phyloP scores from a whole-genome alignment of 2,113 vertebrate genomes.

The Leptodactylus fuscus region DNA sequence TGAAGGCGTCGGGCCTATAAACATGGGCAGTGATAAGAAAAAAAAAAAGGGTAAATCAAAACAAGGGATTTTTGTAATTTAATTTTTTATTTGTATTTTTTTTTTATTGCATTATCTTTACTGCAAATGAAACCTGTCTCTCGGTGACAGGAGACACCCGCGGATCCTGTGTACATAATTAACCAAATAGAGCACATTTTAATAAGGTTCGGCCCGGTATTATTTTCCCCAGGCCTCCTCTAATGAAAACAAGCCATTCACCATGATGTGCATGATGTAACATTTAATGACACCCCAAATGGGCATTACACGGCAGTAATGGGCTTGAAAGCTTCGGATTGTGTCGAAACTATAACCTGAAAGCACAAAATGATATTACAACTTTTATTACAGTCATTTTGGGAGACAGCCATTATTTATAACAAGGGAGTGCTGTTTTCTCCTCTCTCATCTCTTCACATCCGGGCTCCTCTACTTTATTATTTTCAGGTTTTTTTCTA shows the following conservation, averaged over 20 bases:
- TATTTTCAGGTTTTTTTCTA: not conserved
- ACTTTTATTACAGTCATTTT: conserved; percentile 50
- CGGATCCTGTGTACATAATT: not conserved
- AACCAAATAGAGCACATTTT: not conserved
- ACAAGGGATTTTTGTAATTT: no score
- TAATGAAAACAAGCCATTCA: conserved; percentile 41
- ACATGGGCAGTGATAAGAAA: no score
- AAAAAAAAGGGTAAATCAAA: no score
- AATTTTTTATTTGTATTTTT: no score
- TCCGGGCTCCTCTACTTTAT: not conserved
- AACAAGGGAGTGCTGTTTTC: conserved; percentile 47
- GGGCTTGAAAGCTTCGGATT: conserved; percentile 27
- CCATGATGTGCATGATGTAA: conserved; percentile 26
- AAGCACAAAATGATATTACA: conserved; percentile 43
- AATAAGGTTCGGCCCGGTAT: not conserved
- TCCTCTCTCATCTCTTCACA: not conserved
- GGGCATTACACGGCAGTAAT: conserved; percentile 20
- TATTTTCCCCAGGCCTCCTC: not conserved
- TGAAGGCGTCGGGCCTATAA: no score
- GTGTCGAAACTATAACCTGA: conserved; percentile 38
- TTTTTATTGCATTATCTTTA: not conserved
- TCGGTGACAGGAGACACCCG: not conserved
- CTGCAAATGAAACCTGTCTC: not conserved
- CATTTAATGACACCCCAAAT: conserved; percentile 41
- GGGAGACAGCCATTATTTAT: conserved; percentile 46